phyloP scores from a whole-genome alignment of 2,113 vertebrate species.

The Siniperca chuatsi region DNA sequence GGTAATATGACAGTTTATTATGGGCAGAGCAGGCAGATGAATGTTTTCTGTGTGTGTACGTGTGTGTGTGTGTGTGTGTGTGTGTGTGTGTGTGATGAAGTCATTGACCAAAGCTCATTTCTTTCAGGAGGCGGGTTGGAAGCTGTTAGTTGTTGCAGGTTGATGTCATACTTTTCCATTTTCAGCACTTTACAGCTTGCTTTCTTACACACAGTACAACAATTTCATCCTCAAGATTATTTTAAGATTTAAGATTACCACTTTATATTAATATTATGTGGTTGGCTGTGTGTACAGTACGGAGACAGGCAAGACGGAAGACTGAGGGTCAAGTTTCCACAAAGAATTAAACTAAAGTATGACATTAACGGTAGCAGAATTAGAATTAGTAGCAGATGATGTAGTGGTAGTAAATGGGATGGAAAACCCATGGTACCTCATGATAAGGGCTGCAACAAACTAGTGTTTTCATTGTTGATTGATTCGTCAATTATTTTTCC shows the following conservation, averaged over 20 bases:
- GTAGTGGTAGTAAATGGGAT: too few species aligned
- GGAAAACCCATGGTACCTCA: too few species aligned
- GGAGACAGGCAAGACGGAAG: neutral
- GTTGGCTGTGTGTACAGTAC: neutral
- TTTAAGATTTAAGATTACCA: too few species aligned
- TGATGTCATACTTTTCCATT: conserved; percentile 6
- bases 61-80: conserved; percentile 22
- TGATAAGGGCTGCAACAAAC: too few species aligned
- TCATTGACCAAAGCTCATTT: conserved; percentile 29
- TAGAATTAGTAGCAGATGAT: too few species aligned
- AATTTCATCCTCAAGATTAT: neutral
- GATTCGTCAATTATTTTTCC: too few species aligned
- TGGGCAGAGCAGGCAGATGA: conserved; percentile 12
- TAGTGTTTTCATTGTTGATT: too few species aligned
- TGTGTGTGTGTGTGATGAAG: conserved; percentile 30
- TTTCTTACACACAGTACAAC: neutral
- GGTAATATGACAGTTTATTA: conserved; percentile 44
- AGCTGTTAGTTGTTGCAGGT: neutral
- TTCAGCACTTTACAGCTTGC: neutral
- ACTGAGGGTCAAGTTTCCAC: neutral
- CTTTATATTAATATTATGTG: neutral
- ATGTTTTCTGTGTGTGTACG: neutral
- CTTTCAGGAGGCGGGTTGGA: neutral
- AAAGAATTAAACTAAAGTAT: neutral
- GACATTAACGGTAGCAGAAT: too few species aligned